Evolutionary conservation across 92 coral and sea anemone genomes (phyloP).

Genomic region (Porites divaricata): DNA sequence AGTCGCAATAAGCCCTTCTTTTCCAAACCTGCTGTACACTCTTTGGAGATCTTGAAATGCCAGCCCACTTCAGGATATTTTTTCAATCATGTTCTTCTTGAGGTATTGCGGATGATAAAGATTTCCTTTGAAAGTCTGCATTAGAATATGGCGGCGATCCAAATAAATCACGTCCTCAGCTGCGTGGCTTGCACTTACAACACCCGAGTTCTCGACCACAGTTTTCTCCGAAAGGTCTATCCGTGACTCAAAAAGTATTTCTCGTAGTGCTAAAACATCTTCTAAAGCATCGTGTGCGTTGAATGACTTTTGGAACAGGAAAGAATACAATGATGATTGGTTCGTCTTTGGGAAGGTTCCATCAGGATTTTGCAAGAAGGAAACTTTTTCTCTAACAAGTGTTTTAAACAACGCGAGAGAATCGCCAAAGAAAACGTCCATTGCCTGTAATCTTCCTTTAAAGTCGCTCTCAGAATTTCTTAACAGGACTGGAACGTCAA

Average conservation of each 20-base stretch:
- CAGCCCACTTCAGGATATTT: constrained; percentile 61
- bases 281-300: constrained; percentile 60
- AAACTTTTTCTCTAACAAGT: not conserved
- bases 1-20: constrained; percentile 40
- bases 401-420: not conserved
- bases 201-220: constrained; percentile 8
- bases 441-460: not conserved
- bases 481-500: constrained; percentile 48
- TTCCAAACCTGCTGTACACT: constrained; percentile 36
- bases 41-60: constrained; percentile 38
- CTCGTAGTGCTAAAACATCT: not conserved
- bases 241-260: not conserved
- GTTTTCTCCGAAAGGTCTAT: not conserved
- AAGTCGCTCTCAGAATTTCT: constrained; percentile 23
- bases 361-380: constrained; percentile 1
- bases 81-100: constrained; percentile 32
- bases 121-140: constrained; percentile 53
- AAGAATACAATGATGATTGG: constrained; percentile 12
- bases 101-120: constrained; percentile 27
- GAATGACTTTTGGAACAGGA: constrained; percentile 57
- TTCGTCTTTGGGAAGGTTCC: constrained; percentile 41
- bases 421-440: constrained; percentile 43
- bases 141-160: constrained; percentile 41
- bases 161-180: constrained; percentile 53
- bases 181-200: no score